phyloP scores from a whole-genome alignment of 1,140 invertebrate genomes.

The Drosophila carrolli region DNA sequence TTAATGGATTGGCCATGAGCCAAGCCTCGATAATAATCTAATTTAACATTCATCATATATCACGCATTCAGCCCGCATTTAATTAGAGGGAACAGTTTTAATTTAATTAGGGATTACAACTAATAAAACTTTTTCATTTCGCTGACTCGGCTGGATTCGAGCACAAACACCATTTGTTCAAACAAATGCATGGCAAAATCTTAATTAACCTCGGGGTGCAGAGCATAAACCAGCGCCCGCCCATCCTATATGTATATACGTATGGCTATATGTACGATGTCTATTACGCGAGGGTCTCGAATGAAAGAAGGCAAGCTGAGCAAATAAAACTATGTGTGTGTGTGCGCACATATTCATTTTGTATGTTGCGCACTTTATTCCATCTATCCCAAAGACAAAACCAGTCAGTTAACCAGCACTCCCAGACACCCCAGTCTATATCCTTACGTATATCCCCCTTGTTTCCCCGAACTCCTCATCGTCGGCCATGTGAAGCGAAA shows the following conservation, averaged over 20 bases:
- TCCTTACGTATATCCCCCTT: slow-evolving; percentile 6
- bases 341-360: slow-evolving; percentile 65
- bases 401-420: slow-evolving; percentile 56
- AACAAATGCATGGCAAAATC: slow-evolving; percentile 79
- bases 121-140: slow-evolving; percentile 73
- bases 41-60: slow-evolving; percentile 47
- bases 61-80: slow-evolving; percentile 48
- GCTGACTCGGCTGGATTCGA: slow-evolving; percentile 43
- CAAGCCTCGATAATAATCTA: slow-evolving; percentile 29
- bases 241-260: slow-evolving; percentile 1
- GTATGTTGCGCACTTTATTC: slow-evolving; percentile 79
- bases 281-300: slow-evolving; percentile 69
- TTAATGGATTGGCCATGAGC: slow-evolving; percentile 8
- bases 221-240: slow-evolving; percentile 65
- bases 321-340: slow-evolving; percentile 74
- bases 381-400: slow-evolving; percentile 79
- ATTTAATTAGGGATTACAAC: slow-evolving; percentile 79
- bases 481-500: slow-evolving; percentile 43
- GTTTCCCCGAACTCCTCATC: slow-evolving; percentile 4
- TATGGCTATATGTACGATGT: slow-evolving; percentile 32
- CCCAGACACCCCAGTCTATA: slow-evolving; percentile 18
- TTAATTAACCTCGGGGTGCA: slow-evolving; percentile 77
- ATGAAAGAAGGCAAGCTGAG: slow-evolving; percentile 74
- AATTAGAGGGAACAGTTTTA: slow-evolving; percentile 64
- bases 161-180: slow-evolving; percentile 61